Evolutionary conservation across 2,113 vertebrate species (phyloP).

Genomic region (Myiagra hebetior): DNA sequence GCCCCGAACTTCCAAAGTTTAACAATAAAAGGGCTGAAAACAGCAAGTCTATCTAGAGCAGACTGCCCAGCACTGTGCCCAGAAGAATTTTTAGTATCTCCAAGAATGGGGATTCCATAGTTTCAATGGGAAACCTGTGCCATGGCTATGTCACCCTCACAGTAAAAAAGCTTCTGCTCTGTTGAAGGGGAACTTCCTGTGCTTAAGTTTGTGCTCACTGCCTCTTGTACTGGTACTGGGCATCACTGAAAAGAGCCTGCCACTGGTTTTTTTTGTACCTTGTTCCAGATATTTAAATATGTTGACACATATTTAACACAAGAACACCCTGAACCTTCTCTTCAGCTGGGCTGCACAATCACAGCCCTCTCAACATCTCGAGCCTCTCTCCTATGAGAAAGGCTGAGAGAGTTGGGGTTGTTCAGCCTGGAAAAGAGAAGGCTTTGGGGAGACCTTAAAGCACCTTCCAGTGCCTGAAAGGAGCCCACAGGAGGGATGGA

Average conservation of each 20-base stretch:
- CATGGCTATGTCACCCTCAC: neutral
- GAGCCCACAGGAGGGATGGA: neutral
- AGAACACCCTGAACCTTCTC: neutral
- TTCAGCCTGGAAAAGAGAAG: neutral
- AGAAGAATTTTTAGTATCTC: neutral
- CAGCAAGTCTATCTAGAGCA: neutral
- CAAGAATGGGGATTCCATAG: neutral
- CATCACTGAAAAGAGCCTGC: neutral
- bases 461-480: neutral
- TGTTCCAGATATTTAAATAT: neutral
- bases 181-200: neutral
- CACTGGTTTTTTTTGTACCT: neutral
- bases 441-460: neutral
- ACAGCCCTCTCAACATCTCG: neutral
- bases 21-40: neutral
- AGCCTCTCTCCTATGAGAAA: neutral
- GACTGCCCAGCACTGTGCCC: neutral
- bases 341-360: neutral
- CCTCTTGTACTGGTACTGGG: neutral
- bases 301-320: neutral
- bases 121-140: neutral
- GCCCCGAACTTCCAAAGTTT: neutral
- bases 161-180: neutral
- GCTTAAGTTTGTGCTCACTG: neutral
- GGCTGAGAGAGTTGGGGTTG: neutral